phyloP scores from a whole-genome alignment of 2,113 vertebrate species.

The Ictalurus furcatus region DNA sequence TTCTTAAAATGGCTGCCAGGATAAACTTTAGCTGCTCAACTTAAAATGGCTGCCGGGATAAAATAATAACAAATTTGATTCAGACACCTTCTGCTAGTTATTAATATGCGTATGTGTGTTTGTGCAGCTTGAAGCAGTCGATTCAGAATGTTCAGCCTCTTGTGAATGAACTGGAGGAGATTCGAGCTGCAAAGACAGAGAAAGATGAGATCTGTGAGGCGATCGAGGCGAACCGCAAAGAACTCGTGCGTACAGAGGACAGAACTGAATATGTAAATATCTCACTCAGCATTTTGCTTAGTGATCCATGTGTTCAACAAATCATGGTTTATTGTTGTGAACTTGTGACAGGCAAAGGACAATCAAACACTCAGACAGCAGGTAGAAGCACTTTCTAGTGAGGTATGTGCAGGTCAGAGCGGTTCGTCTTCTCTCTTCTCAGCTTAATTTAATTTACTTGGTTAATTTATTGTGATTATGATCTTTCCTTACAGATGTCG shows the following conservation, averaged over 20 bases:
- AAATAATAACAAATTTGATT: not conserved
- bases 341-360: constrained; percentile 45
- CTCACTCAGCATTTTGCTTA: not conserved
- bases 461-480: not conserved
- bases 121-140: constrained; percentile 41
- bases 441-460: not conserved
- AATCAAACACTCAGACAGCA: constrained; percentile 32
- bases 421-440: not conserved
- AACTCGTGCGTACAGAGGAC: constrained; percentile 36
- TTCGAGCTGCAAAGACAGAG: constrained; percentile 24
- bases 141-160: constrained; percentile 27
- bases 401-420: constrained; percentile 30
- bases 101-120: not conserved
- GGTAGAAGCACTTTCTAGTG: constrained; percentile 21
- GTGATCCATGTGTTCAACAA: not conserved
- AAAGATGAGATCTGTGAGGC: not conserved
- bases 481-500: constrained; percentile 17
- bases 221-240: constrained; percentile 16
- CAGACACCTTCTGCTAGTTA: not conserved
- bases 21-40: not conserved
- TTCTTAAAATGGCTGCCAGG: not conserved
- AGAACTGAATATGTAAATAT: not conserved
- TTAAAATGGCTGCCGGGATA: not conserved
- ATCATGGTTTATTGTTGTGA: not conserved
- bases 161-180: constrained; percentile 40